Evolutionary conservation across 2,888 invertebrate species (phyloP).

Genomic region (Mechanitis mazaeus): DNA sequence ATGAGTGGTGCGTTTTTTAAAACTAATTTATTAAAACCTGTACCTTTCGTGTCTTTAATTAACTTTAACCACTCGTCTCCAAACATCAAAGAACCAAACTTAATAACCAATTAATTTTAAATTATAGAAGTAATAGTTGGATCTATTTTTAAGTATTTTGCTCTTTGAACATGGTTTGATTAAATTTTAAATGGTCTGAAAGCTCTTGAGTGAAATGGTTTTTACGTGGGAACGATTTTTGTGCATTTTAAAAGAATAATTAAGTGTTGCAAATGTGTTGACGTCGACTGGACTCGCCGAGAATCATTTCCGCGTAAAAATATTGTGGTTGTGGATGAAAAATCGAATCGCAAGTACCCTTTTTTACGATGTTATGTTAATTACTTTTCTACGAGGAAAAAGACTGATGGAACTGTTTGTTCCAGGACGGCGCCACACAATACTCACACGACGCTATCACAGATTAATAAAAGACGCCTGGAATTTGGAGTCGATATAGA

Average conservation of each 20-base stretch:
- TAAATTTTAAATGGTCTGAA: slow-evolving; percentile 64
- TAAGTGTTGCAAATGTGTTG: slow-evolving; percentile 66
- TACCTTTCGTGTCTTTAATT: neutral
- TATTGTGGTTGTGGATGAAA: slow-evolving; percentile 76
- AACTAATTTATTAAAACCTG: neutral
- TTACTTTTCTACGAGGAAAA: slow-evolving; percentile 29
- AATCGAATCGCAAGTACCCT: slow-evolving; percentile 74
- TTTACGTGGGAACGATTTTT: slow-evolving; percentile 78
- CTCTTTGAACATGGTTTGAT: slow-evolving; percentile 38
- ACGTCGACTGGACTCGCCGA: slow-evolving; percentile 74
- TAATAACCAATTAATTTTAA: slow-evolving; percentile 11
- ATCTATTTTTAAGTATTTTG: slow-evolving; percentile 18
- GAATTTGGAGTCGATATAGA: slow-evolving; percentile 78
- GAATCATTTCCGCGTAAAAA: slow-evolving; percentile 78
- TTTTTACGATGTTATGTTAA: slow-evolving; percentile 39
- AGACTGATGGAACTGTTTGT: slow-evolving; percentile 30
- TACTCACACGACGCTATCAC: slow-evolving; percentile 77
- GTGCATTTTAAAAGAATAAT: slow-evolving; percentile 63
- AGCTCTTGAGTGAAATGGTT: slow-evolving; percentile 78
- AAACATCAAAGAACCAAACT: slow-evolving; percentile 19
- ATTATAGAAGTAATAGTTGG: slow-evolving; percentile 21
- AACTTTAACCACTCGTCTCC: slow-evolving; percentile 9
- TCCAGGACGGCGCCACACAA: slow-evolving; percentile 73
- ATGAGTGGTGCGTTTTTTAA: slow-evolving; percentile 28
- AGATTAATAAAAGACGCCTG: slow-evolving; percentile 83